Conservation (phyloP, 2,797 vertebrate genomes). For the Gymnodraco acuticeps region DNA sequence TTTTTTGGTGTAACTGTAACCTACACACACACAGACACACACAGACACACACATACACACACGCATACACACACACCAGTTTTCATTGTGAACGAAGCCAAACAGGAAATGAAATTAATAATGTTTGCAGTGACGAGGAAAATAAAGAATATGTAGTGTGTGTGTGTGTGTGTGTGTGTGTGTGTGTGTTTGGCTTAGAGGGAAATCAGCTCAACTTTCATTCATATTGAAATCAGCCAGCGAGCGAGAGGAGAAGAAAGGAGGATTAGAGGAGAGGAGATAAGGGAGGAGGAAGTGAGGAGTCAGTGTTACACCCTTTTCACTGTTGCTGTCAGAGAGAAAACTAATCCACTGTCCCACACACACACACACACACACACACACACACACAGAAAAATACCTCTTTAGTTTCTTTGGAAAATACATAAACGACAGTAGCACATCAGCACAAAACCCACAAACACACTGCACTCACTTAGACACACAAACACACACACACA, state of each 20-base stretch:
- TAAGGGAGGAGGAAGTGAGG: neutral
- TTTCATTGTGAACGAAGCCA: constrained; percentile 33
- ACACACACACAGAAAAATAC: neutral
- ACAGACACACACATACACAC: constrained; percentile 9
- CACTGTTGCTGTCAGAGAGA: constrained; percentile 46
- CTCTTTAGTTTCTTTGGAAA: too few species aligned
- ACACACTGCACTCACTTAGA: too few species aligned
- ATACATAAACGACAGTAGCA: too few species aligned
- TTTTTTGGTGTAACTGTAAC: too few species aligned
- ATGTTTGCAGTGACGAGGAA: constrained; percentile 38
- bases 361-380: constrained; percentile 11
- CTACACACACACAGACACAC: neutral
- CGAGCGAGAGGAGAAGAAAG: constrained; percentile 32
- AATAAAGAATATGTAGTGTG: neutral
- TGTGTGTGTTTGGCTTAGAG: constrained; percentile 19
- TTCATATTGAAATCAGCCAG: constrained; percentile 72
- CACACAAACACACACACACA: too few species aligned
- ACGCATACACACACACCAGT: neutral
- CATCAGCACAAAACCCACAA: too few species aligned
- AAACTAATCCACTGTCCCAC: constrained; percentile 36
- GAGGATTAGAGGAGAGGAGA: constrained; percentile 32
- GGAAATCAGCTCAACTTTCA: constrained; percentile 57
- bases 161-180: constrained; percentile 3
- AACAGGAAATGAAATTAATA: constrained; percentile 45
- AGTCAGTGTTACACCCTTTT: constrained; percentile 38